A percentile compares a stretch with the other conserved stretches of the same genome.
These are phyloP conservation scores for Papilio xuthus DNA, from an alignment of 1,140 invertebrate genomes.

Conservation along the genomic window DNA sequence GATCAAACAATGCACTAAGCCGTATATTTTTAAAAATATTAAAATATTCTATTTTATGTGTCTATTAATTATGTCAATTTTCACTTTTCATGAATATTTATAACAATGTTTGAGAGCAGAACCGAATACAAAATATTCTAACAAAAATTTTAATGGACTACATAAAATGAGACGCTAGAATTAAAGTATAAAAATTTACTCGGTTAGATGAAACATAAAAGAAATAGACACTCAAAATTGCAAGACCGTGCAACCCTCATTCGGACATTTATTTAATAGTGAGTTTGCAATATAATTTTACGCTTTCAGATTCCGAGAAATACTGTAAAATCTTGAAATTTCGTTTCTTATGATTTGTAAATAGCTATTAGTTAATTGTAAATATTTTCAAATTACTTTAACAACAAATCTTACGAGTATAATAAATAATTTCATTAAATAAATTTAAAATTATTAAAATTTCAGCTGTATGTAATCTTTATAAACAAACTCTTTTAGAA, in stretches of 20 bases:
- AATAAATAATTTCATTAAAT: too few relatives aligned
- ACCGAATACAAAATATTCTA: not conserved
- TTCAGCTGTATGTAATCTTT: not conserved
- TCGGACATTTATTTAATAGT: not conserved
- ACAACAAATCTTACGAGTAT: too few relatives aligned
- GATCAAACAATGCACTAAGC: too few relatives aligned
- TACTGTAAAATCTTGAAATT: not conserved
- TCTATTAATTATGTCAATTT: not conserved
- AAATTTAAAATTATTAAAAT: not conserved
- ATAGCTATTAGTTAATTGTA: not conserved
- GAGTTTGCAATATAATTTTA: not conserved
- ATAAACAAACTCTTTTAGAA: not conserved
- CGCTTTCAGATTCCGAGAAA: not conserved
- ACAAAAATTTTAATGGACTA: not conserved
- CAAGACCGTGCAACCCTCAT: not conserved
- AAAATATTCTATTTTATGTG: not conserved
- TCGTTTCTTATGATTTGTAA: not conserved
- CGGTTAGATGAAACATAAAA: not conserved
- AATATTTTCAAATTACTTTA: not conserved
- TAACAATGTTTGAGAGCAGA: not conserved
- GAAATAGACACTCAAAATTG: not conserved
- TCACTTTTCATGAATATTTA: not conserved
- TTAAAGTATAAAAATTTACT: not conserved
- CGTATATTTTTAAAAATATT: not conserved
- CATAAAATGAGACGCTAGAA: not conserved